Evolutionary conservation across 2,888 invertebrate species (phyloP), one percentile per base, ranked within the genome.

Genomic region (Marasmarcha lunaedactyla): DNA sequence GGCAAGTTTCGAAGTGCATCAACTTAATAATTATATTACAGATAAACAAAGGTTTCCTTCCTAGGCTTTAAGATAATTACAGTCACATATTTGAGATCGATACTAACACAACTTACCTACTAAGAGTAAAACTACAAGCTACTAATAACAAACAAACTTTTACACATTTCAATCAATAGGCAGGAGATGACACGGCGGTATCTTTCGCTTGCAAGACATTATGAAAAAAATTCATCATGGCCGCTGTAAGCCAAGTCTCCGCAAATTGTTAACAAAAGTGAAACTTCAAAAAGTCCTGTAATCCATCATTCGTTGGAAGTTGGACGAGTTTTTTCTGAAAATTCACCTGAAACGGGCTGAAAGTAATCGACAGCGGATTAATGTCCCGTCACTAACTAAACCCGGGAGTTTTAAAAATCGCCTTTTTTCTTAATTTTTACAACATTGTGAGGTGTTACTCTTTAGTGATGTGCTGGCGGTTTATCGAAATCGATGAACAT

Each of bases 301-400:
- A 30, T 30, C 30, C 30, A 30, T 30, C 30, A 30, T 11, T 30
- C 30, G 11, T 30, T 30, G 3, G 11, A 30, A 30, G 30, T 30
- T 30, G n/a, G 7, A 2, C 6, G n/a, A 3, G 4, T 30, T 30
- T 30, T 30, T 30, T 9, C 30, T 2, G 30, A 30, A 10, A 20
- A 10, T 30, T 30, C 30, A 30, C 30, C 30, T 30, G 30, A 30
- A 30, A 30, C 30, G 30, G 9, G 9, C n/a, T 11, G 30, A 52
- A 54, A 69, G 73, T 67, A 73, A 79, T 77, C 77, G 78, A 76
- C 73, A 67, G 61, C 57, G 66, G 67, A 81, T 79, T 78, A 81
- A 81, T 81, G 81, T 81, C 76, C 72, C 78, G 78, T 62, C 76
- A 74, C 79, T 78, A 81, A 81, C 78, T 73, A 68, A 66, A 45